Base-by-base conservation (phyloP, 1,140 invertebrate species). In the Elymnias hypermnestra region DNA sequence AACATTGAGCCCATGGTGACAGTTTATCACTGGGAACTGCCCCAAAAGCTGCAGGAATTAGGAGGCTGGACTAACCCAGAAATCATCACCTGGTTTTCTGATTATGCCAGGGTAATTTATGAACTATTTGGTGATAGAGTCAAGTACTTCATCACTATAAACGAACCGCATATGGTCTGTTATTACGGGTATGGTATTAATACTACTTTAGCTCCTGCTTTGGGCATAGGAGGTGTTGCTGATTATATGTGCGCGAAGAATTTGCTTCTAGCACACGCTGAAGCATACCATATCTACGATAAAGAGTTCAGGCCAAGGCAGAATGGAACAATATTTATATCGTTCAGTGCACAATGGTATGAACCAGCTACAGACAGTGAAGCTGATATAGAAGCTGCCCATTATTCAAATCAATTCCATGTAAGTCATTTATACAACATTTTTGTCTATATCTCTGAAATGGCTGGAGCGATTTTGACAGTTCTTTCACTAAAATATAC, bases 61-160 rank as follows among this genome's bases (percentile, higher is more conserved):
- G 90, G 90, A 2, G 90, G 90, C 1, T 91, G 90, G 90, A 73
- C 87, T 3, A 92, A n/a, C n/a, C n/a, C n/a, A n/a, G n/a, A n/a
- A n/a, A n/a, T n/a, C n/a, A n/a, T n/a, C n/a, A n/a, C n/a, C 91
- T 82, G 88, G 54, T 91, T 89, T 52, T 87, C 72, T 18, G 88
- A 91, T 56, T 92, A 89, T 54, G 89, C 91, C 0, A 69, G 85
- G 14, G 25, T 90, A 2, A 70, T 87, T 1, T 88, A 90, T 51
- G 69, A 86, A 38, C 68, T 81, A 44, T 90, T 89, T 51, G 91
- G 90, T 0, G 87, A 90, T 70, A 82, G 88, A 51, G 89, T 91
- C 0, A 89, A 88, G 51, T 52, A 78, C 35, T 93, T 91, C 89
- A 87, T 89, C 1, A 93, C 92, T 0, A 86, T 93, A 19, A 92